Evolutionary conservation across 2,888 invertebrate genomes (phyloP).

Genomic region (Tenthredo scrophulariae): DNA sequence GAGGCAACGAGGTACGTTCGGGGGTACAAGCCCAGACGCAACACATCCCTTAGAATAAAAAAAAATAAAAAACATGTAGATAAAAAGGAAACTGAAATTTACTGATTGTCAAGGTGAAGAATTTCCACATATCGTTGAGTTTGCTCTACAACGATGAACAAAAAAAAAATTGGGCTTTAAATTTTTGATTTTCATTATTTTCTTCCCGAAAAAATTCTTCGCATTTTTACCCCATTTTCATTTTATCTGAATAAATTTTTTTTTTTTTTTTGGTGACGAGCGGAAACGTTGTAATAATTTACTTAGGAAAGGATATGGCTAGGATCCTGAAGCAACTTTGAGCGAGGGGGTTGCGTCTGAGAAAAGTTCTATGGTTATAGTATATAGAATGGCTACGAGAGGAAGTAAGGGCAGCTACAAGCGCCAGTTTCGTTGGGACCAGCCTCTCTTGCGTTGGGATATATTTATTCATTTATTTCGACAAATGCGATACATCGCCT

Average conservation of each 20-base stretch:
- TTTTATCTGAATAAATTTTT: not conserved
- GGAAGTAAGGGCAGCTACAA: not conserved
- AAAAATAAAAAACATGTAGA: no score
- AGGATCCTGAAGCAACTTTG: not conserved
- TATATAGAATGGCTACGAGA: not conserved
- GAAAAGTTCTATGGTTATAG: slow-evolving; percentile 18
- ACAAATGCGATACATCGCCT: slow-evolving; percentile 55
- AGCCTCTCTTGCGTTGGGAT: slow-evolving; percentile 16
- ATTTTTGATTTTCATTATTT: not conserved
- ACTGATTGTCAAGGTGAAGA: no score
- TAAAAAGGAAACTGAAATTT: no score
- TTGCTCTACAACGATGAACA: no score
- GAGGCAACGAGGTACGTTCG: no score
- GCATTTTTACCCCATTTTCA: not conserved
- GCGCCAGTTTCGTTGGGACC: slow-evolving; percentile 3
- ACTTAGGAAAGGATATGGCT: not conserved
- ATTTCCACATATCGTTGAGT: no score
- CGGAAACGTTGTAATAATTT: slow-evolving; percentile 23
- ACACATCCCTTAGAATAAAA: no score
- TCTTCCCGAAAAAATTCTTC: not conserved
- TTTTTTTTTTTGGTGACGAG: not conserved
- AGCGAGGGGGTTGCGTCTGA: not conserved
- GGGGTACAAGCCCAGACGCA: no score
- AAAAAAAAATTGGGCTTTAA: no score
- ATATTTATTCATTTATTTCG: slow-evolving; percentile 60